Evolutionary conservation across 2,113 vertebrate species (phyloP).

Genomic region (Bombycilla garrulus): DNA sequence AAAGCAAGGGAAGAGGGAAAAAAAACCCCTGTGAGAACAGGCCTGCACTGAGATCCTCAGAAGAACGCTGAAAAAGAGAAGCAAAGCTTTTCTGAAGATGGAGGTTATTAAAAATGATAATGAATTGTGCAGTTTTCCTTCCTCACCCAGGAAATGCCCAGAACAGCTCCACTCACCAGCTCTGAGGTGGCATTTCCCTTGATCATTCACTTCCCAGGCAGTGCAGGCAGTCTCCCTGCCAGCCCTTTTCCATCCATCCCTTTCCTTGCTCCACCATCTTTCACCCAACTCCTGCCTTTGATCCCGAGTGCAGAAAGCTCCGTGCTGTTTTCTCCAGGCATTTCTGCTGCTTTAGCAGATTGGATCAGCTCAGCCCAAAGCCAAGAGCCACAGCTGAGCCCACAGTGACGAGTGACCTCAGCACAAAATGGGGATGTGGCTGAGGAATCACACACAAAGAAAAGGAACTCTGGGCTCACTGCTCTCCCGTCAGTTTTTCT

Average conservation of each 20-base stretch:
- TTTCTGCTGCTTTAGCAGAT: not conserved
- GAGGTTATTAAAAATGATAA: not conserved
- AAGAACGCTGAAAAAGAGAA: not conserved
- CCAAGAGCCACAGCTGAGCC: not conserved
- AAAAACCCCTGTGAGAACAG: not conserved
- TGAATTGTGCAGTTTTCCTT: not conserved
- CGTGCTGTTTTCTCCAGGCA: not conserved
- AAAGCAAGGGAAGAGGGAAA: not conserved
- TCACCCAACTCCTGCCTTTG: not conserved
- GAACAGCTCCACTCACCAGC: not conserved
- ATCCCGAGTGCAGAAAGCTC: not conserved
- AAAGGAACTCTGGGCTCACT: not conserved
- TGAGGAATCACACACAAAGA: not conserved
- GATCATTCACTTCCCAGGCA: not conserved
- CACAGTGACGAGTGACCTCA: rapidly evolving
- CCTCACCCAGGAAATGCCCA: rapidly evolving
- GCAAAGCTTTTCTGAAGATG: not conserved
- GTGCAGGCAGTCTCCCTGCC: not conserved
- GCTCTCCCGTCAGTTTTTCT: not conserved
- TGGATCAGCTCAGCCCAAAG: not conserved
- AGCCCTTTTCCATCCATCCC: not conserved
- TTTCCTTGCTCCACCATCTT: not conserved
- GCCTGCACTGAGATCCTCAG: not conserved
- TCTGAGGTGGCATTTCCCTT: not conserved
- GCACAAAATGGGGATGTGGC: not conserved